Conservation (phyloP, 2,113 vertebrate species). For the Microcebus tavaratra region DNA sequence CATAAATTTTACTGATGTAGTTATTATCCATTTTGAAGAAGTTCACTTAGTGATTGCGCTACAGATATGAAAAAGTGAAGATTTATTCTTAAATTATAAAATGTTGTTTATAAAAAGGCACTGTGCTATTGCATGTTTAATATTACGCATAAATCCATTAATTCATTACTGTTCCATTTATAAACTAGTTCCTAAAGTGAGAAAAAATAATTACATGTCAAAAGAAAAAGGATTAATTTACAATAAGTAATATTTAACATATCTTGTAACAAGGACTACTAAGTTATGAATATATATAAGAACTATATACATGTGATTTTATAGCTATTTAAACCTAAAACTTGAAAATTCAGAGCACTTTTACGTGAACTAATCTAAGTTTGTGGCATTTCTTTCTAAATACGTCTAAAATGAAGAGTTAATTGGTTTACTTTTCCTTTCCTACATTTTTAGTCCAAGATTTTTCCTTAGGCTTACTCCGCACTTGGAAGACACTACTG, state of each 20-base stretch:
- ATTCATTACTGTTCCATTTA: constrained; percentile 36
- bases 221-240: constrained; percentile 26
- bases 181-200: constrained; percentile 47
- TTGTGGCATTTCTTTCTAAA: constrained; percentile 55
- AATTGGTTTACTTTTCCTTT: constrained; percentile 12
- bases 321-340: neutral
- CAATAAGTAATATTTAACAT: constrained; percentile 3
- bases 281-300: neutral
- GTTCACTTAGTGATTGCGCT: constrained; percentile 3
- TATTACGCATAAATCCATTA: constrained; percentile 42
- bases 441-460: neutral
- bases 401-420: neutral
- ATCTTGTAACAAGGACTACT: neutral
- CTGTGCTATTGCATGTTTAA: constrained; percentile 33
- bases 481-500: neutral
- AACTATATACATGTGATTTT: neutral
- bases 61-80: neutral
- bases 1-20: constrained; percentile 7
- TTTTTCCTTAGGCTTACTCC: neutral
- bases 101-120: neutral
- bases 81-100: constrained; percentile 45
- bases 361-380: neutral
- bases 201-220: constrained; percentile 20
- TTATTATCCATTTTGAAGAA: constrained; percentile 46
- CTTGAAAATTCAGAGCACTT: neutral